A percentile compares a stretch with the other conserved stretches of the same genome.
phyloP scores from a whole-genome alignment of 1,140 invertebrate species.

The Leguminivora glycinivorella region DNA sequence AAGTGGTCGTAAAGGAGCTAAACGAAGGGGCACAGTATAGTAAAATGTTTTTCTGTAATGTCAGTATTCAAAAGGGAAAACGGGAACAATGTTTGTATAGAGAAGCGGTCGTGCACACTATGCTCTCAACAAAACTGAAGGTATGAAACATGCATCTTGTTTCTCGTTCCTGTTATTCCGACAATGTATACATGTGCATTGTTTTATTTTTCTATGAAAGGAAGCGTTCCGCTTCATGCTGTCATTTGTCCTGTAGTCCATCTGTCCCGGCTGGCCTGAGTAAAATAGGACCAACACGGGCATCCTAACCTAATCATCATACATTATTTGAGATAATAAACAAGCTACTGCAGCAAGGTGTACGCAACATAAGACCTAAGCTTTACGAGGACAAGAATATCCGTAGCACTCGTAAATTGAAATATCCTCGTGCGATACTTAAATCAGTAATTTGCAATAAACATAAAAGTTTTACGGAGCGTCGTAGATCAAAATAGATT shows the following conservation, averaged over 20 bases:
- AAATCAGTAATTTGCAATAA: slow-evolving; percentile 29
- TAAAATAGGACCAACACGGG: neutral
- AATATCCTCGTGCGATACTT: slow-evolving; percentile 22
- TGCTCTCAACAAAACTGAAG: no score
- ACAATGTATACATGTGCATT: no score
- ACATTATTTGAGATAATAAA: neutral
- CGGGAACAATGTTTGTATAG: no score
- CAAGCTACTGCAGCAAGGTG: neutral
- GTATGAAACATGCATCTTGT: no score
- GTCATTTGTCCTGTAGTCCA: neutral
- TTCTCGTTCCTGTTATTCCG: no score
- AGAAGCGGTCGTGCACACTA: no score
- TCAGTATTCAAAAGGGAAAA: no score
- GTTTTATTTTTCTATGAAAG: neutral
- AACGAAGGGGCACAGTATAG: no score
- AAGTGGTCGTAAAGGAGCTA: no score
- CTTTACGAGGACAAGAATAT: slow-evolving; percentile 9
- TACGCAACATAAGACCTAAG: slow-evolving; percentile 7
- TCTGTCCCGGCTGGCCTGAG: neutral
- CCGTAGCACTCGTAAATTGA: slow-evolving; percentile 11
- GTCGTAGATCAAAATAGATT: slow-evolving; percentile 24
- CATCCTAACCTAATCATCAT: slow-evolving; percentile 9
- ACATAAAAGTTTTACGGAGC: slow-evolving; percentile 19
- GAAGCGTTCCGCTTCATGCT: neutral
- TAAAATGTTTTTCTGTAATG: no score